A percentile compares a stretch with the other conserved stretches of the same genome.
These are phyloP conservation scores for Nannoperca australis DNA, from an alignment of 2,797 vertebrate genomes.

Conservation along the genomic window DNA sequence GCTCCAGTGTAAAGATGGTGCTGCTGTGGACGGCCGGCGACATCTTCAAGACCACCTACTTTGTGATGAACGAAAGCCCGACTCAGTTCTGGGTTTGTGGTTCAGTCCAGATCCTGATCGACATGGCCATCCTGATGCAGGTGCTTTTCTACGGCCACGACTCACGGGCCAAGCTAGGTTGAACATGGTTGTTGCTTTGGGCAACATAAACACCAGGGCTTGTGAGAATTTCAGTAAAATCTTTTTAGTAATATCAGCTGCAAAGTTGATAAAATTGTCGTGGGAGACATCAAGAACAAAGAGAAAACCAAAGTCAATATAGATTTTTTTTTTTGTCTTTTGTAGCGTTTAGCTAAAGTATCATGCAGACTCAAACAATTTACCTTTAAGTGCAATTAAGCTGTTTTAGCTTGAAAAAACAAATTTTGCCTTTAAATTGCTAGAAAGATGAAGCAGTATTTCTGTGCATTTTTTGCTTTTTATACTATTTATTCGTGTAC, in stretches of 20 bases:
- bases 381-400: slow-evolving; percentile 11
- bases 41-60: slow-evolving; percentile 89
- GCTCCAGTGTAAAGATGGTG: slow-evolving; percentile 89
- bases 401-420: slow-evolving; percentile 16
- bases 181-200: not conserved
- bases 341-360: not conserved
- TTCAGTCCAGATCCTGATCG: slow-evolving; percentile 84
- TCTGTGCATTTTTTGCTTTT: slow-evolving; percentile 30
- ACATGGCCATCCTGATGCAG: slow-evolving; percentile 86
- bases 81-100: slow-evolving; percentile 88
- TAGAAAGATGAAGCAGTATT: not conserved
- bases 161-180: slow-evolving; percentile 78
- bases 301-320: slow-evolving; percentile 41
- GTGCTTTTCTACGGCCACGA: slow-evolving; percentile 83
- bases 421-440: not conserved
- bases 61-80: slow-evolving; percentile 86
- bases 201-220: not conserved
- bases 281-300: not conserved
- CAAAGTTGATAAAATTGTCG: not conserved
- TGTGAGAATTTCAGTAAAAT: not conserved
- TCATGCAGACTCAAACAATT: slow-evolving; percentile 4
- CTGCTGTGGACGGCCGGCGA: slow-evolving; percentile 88
- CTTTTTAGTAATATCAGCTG: not conserved
- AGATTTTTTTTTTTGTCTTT: not conserved
- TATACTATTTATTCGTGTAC: slow-evolving; percentile 38